These are phyloP conservation scores for Perca schrenkii DNA, from an alignment of 2,113 vertebrate species.

Conservation along the genomic window DNA sequence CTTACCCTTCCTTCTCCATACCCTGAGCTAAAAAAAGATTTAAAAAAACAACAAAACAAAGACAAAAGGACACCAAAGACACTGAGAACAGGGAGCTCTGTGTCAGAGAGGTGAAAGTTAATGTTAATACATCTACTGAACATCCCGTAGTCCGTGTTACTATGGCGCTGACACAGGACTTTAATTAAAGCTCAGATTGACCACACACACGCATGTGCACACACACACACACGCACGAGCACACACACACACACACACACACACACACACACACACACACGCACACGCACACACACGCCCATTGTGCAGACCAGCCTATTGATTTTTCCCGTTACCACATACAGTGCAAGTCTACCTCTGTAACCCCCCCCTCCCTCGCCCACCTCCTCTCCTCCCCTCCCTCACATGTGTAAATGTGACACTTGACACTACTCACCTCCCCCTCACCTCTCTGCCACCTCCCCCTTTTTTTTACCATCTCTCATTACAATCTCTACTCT, in stretches of 20 bases:
- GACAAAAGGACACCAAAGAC: not conserved
- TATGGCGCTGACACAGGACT: conserved; percentile 58
- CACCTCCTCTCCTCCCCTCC: conserved; percentile 22
- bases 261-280: conserved; percentile 28
- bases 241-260: conserved; percentile 29
- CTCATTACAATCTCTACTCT: conserved; percentile 32
- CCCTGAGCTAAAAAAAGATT: not conserved
- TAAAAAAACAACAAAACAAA: not conserved
- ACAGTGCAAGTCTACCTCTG: conserved; percentile 46
- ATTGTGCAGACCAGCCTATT: conserved; percentile 67
- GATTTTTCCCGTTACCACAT: conserved; percentile 77
- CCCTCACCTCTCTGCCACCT: conserved; percentile 36
- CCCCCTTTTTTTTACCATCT: conserved; percentile 34
- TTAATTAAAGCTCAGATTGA: conserved; percentile 63
- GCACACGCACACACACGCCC: conserved; percentile 18
- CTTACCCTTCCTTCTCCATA: not conserved
- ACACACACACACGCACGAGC: conserved; percentile 15
- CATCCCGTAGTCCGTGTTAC: conserved; percentile 52
- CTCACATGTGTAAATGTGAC: conserved; percentile 78
- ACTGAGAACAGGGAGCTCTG: not conserved
- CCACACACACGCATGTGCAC: conserved; percentile 3
- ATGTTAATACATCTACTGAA: conserved; percentile 49
- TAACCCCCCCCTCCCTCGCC: conserved; percentile 36
- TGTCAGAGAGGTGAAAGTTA: conserved; percentile 22
- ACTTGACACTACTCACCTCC: conserved; percentile 66